Evolutionary conservation across 2,888 invertebrate genomes (phyloP).

Genomic region (Apotomis turbidana): DNA sequence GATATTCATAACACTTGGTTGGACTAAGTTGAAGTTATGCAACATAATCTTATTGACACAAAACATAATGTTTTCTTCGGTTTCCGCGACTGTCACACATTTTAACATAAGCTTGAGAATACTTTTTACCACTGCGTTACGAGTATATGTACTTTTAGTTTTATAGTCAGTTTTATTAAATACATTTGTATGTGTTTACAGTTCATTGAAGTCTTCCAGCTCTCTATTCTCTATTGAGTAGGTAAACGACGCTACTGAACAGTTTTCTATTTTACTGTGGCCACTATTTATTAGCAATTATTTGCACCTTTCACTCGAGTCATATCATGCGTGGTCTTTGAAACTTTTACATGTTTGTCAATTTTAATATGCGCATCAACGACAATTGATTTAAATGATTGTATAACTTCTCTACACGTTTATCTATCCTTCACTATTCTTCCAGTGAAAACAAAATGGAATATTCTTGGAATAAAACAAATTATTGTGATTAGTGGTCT

Average conservation of each 20-base stretch:
- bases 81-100: too few species aligned
- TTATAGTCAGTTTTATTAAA: background rate
- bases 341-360: background rate
- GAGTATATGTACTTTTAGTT: too few species aligned
- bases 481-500: too few species aligned
- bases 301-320: slow-evolving; percentile 36
- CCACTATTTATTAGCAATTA: slow-evolving; percentile 23
- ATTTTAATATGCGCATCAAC: background rate
- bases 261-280: slow-evolving; percentile 25
- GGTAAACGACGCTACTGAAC: slow-evolving; percentile 5
- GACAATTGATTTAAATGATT: background rate
- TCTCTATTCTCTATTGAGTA: slow-evolving; percentile 15
- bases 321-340: slow-evolving; percentile 1
- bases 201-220: background rate
- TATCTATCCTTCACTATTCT: background rate
- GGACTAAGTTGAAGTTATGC: too few species aligned
- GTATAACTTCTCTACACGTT: background rate
- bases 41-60: too few species aligned
- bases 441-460: too few species aligned
- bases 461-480: too few species aligned
- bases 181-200: background rate
- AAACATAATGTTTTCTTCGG: too few species aligned
- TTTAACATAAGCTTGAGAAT: too few species aligned
- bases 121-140: too few species aligned
- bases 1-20: too few species aligned